Evolutionary conservation across 2,888 invertebrate genomes (phyloP), one percentile per base, ranked within the genome.

Genomic region (Eudasyphora cyanicolor): DNA sequence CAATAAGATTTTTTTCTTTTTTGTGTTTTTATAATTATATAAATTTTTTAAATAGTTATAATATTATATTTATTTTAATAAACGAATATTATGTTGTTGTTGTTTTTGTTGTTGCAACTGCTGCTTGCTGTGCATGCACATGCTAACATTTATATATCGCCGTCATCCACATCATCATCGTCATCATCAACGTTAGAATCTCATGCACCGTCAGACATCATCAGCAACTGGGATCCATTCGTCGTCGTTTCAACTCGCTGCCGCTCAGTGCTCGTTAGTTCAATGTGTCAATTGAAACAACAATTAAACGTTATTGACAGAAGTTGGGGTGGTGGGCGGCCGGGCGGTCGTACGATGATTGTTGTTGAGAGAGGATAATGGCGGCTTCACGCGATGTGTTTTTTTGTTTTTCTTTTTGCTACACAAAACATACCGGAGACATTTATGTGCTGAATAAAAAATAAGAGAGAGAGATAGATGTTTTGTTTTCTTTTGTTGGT

Each of bases 31-130:
- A 89, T 90, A 90, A 91, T 91, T 91, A 91, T 90, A 90, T 91
- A 91, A 91, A 91, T 91, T 91, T 91, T 90, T 84, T 84, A 84
- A 91, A 91, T 91, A 87, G 87, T 87, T 92, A 91, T 91, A 86
- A 87, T 88, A 86, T 90, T 89, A 84, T 84, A 84, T 81, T 84
- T 84, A 81, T 81, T 90, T 91, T 89, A 91, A 91, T 91, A 91
- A 91, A 90, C 91, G 90, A 90, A 91, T 86, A 86, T 88, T 86
- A 86, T 87, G 86, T 86, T 85, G 84, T 86, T 87, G 86, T 85
- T 74, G 67, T 79, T 85, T 32, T 77, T 64, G 78, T 69, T 82
- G 74, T 84, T 82, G 88, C 87, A 86, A 87, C 83, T 86, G 84
- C 82, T 84, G 82, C 79, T 87, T 84, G 82, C 79, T 87, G 82